phyloP scores from a whole-genome alignment of 2,113 vertebrate genomes.

The Dicerorhinus sumatrensis region DNA sequence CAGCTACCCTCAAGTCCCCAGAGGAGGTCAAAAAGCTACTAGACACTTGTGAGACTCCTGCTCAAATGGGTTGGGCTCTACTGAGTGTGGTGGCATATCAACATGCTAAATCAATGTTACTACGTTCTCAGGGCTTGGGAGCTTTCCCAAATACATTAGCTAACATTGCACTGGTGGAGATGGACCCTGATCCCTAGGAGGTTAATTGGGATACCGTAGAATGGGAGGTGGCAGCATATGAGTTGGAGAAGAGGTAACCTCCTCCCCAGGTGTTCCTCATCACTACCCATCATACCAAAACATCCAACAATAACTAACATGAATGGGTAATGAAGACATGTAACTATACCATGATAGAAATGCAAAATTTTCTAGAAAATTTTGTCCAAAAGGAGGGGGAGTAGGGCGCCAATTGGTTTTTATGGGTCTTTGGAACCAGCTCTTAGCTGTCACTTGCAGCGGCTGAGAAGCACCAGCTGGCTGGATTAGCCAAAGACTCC shows the following conservation, averaged over 20 bases:
- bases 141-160: neutral
- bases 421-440: neutral
- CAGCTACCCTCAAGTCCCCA: neutral
- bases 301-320: neutral
- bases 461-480: neutral
- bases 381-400: neutral
- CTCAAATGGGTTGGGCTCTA: neutral
- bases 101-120: neutral
- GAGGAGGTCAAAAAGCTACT: neutral
- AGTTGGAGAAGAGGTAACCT: neutral
- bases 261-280: no score
- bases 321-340: neutral
- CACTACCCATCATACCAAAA: neutral
- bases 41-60: neutral
- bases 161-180: neutral
- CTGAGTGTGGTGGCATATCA: neutral
- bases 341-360: neutral
- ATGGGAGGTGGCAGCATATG: neutral
- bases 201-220: neutral
- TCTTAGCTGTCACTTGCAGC: neutral
- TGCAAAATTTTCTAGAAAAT: neutral
- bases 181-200: neutral
- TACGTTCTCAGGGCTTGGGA: neutral
- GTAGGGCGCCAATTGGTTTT: neutral
- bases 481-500: neutral